Evolutionary conservation across 2,113 vertebrate species (phyloP).

Genomic region (Opisthocomus hoazin): DNA sequence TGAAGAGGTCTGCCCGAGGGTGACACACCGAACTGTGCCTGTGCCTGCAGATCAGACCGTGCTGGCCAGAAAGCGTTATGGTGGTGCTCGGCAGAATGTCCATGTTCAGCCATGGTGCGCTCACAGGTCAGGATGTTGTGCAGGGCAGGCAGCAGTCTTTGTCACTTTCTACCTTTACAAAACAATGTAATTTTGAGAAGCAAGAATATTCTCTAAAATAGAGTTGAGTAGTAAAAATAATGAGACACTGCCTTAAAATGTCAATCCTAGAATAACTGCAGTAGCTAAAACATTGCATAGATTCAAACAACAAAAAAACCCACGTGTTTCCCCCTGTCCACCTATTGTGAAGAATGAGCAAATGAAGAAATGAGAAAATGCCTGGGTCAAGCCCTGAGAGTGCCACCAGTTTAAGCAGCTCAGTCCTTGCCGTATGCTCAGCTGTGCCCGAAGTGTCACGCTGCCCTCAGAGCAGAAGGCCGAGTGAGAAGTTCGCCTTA

Average conservation of each 20-base stretch:
- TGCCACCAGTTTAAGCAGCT: neutral
- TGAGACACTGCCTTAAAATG: neutral
- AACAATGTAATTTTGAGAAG: neutral
- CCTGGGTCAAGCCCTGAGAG: neutral
- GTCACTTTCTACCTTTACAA: neutral
- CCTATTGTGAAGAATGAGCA: neutral
- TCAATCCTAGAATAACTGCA: neutral
- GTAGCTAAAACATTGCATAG: neutral
- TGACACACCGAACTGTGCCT: neutral
- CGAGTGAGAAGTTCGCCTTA: neutral
- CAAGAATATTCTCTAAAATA: neutral
- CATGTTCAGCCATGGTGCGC: accelerated
- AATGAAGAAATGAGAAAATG: neutral
- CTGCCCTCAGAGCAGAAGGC: neutral
- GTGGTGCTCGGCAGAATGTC: neutral
- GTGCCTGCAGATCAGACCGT: neutral
- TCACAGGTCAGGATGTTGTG: neutral
- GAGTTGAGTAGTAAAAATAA: neutral
- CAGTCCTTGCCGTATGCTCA: neutral
- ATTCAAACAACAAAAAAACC: neutral
- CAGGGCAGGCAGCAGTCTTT: neutral
- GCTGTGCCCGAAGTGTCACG: neutral
- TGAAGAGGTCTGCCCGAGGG: neutral
- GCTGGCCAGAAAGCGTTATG: neutral
- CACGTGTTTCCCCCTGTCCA: neutral